Conservation (phyloP, 1,140 invertebrate genomes). For the Leguminivora glycinivorella region DNA sequence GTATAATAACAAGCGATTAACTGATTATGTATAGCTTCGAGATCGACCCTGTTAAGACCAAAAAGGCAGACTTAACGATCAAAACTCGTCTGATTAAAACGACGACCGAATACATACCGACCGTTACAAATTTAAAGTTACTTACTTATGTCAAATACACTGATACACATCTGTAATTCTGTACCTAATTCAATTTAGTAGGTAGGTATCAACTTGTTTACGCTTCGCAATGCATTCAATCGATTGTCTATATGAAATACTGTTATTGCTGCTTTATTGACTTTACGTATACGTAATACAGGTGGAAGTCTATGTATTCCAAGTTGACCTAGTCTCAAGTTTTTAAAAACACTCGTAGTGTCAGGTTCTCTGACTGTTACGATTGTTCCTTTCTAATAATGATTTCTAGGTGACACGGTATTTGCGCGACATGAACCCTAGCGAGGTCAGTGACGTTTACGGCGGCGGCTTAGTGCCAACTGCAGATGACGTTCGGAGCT, state of each 20-base stretch:
- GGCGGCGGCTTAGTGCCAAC: neutral
- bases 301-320: neutral
- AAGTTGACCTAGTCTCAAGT: neutral
- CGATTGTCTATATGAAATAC: neutral
- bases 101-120: too few relatives aligned
- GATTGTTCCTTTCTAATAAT: neutral
- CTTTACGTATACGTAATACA: neutral
- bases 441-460: neutral
- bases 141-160: too few relatives aligned
- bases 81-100: too few relatives aligned
- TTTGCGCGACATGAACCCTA: neutral
- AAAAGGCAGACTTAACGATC: too few relatives aligned
- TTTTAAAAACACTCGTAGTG: neutral
- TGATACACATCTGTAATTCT: too few relatives aligned
- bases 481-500: slow-evolving; percentile 2
- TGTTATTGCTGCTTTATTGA: neutral
- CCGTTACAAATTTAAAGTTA: too few relatives aligned
- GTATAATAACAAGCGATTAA: too few relatives aligned
- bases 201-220: too few relatives aligned
- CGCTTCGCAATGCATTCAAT: too few relatives aligned
- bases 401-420: neutral
- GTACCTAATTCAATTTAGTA: too few relatives aligned
- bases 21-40: too few relatives aligned
- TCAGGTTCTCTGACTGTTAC: neutral
- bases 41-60: neutral